Evolutionary conservation across 1,140 invertebrate genomes (phyloP), one percentile per base, ranked within the genome.

Genomic region (Cydia splendana): DNA sequence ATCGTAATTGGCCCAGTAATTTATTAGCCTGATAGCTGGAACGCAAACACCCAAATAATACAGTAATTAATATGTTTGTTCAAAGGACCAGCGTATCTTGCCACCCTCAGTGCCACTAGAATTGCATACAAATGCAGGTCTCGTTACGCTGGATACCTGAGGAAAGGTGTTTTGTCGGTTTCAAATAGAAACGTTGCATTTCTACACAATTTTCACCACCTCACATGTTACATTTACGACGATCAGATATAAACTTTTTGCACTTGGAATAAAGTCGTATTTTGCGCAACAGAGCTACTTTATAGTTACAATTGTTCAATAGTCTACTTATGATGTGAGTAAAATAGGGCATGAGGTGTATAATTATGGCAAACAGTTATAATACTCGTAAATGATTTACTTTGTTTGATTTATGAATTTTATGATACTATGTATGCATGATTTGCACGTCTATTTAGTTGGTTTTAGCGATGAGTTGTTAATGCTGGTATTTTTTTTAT

Each of bases 171-270:
- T 62, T 24, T 62, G 57, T 9, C 15, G 24, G n/a, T 62, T 62
- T 62, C 57, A 62, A 62, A 62, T 62, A 62, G 18, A 62, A 62
- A 62, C 57, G 57, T 62, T 62, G 20, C 18, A 62, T 62, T 57
- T 62, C 18, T 20, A 9, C 20, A 62, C 57, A 62, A 24, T 62
- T 62, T 24, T 62, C 18, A 62, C 20, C 9, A 24, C 20, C 57
- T 62, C 57, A 62, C n/a, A 18, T 62, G 57, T 24, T 10, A 24
- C 20, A 7, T 24, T 20, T 24, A 24, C 18, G 15, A 24, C 20
- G 6, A 10, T 24, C 9, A 24, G n/a, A 24, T 62, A 2, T 62
- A n/a, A 10, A 24, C 57, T 20, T 62, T 62, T 4, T 1, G 57
- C 20, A 0, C 57, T 24, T 24, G 7, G 18, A 4, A 62, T 62